Percentiles rank a stretch among this genome's conserved stretches.
phyloP scores from a whole-genome alignment of 2,797 vertebrate genomes.

The Aphelocoma californica region DNA sequence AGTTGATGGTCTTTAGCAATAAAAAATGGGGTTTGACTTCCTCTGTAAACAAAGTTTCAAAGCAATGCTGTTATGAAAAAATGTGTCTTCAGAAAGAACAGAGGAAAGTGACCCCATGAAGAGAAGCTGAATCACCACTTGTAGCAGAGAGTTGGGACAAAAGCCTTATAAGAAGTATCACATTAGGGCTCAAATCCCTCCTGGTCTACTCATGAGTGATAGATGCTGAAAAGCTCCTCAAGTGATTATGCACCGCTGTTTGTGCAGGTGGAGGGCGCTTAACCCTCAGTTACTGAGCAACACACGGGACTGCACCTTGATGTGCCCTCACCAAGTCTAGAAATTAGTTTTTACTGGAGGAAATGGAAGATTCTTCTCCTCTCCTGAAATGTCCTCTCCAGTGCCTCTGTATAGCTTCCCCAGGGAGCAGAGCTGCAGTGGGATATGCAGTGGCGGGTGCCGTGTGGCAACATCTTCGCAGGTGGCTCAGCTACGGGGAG shows the following conservation, averaged over 20 bases:
- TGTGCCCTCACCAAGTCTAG: not conserved
- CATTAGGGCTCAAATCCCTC: not conserved
- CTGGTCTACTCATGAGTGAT: not conserved
- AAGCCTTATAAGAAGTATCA: not conserved
- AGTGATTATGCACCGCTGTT: rapidly evolving
- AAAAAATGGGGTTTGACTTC: not conserved
- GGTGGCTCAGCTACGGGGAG: rapidly evolving
- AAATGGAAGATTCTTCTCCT: not conserved
- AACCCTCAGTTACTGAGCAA: not conserved
- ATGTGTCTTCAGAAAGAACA: not conserved
- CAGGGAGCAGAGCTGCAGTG: not conserved
- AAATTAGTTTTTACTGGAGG: not conserved
- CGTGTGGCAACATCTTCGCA: rapidly evolving
- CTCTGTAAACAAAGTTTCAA: not conserved
- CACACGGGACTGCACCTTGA: not conserved
- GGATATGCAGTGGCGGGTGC: rapidly evolving
- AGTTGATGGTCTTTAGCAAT: not conserved
- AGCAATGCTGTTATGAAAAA: not conserved
- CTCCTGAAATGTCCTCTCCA: not conserved
- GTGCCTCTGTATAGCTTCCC: rapidly evolving
- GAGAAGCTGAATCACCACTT: not conserved
- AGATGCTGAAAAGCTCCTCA: not conserved
- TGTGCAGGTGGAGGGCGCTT: not conserved
- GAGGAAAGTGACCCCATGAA: not conserved
- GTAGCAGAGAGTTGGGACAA: not conserved